Evolutionary conservation across 2,888 invertebrate species (phyloP).

Genomic region (Lasioglossum figueresi): DNA sequence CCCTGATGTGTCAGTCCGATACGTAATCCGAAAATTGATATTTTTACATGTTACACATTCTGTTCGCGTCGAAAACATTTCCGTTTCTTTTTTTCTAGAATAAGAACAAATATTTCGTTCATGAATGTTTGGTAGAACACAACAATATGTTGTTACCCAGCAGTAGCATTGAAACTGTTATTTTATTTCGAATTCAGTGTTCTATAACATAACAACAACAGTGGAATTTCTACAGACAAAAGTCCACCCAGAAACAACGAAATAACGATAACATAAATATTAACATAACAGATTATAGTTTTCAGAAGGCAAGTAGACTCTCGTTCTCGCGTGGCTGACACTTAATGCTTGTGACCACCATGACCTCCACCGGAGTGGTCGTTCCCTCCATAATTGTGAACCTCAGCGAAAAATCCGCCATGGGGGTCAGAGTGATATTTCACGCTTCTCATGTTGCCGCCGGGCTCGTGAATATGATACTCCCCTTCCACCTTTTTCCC

Average conservation of each 20-base stretch:
- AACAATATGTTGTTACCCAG: background rate
- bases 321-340: background rate
- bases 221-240: too few species aligned
- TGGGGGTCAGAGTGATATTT: constrained; percentile 80
- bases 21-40: too few species aligned
- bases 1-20: too few species aligned
- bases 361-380: constrained; percentile 73
- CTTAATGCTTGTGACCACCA: constrained; percentile 52
- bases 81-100: too few species aligned
- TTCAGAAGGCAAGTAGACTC: background rate
- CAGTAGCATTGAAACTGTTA: background rate
- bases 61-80: too few species aligned
- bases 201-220: background rate
- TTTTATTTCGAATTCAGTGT: constrained; percentile 21
- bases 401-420: constrained; percentile 80
- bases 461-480: constrained; percentile 81
- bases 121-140: background rate
- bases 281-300: background rate
- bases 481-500: constrained; percentile 77
- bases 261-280: background rate
- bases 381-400: constrained; percentile 76
- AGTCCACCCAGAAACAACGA: background rate
- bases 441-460: constrained; percentile 77
- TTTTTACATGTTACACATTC: too few species aligned
- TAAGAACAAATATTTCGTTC: background rate